Evolutionary conservation across 2,888 invertebrate genomes (phyloP).

Genomic region (Rotaria sp.): DNA sequence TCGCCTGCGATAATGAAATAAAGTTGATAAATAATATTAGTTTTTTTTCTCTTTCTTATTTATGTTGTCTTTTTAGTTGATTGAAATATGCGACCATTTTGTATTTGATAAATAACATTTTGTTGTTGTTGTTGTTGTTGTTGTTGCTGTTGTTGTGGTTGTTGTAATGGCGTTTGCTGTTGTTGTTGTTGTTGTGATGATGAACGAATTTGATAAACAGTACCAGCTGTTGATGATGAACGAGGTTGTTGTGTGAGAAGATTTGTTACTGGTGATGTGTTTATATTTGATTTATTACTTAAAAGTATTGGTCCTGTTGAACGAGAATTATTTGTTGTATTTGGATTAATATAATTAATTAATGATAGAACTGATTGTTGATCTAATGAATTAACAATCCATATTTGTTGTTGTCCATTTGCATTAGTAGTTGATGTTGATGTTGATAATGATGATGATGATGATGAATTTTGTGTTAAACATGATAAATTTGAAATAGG

Average conservation of each 20-base stretch:
- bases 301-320: not conserved
- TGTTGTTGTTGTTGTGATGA: not conserved
- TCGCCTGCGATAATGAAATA: conserved; percentile 11
- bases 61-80: conserved; percentile 12
- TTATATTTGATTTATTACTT: not conserved
- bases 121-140: not conserved
- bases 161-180: not conserved
- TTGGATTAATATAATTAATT: conserved; percentile 14
- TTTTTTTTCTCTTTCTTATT: not conserved
- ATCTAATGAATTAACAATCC: conserved; percentile 25
- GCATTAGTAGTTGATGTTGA: not conserved
- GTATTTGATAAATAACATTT: conserved; percentile 6
- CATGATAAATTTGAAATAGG: conserved; percentile 15
- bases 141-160: not conserved
- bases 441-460: not conserved
- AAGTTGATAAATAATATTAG: not conserved
- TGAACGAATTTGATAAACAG: too few relatives aligned
- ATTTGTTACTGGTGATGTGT: not conserved
- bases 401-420: not conserved
- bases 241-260: not conserved
- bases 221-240: too few relatives aligned
- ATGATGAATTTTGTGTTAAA: not conserved
- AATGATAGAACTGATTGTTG: conserved; percentile 19
- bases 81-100: conserved; percentile 16
- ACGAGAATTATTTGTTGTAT: not conserved